Evolutionary conservation across 2,888 invertebrate species (phyloP), one percentile per base, ranked within the genome.

Genomic region (Nymphalis c-album): DNA sequence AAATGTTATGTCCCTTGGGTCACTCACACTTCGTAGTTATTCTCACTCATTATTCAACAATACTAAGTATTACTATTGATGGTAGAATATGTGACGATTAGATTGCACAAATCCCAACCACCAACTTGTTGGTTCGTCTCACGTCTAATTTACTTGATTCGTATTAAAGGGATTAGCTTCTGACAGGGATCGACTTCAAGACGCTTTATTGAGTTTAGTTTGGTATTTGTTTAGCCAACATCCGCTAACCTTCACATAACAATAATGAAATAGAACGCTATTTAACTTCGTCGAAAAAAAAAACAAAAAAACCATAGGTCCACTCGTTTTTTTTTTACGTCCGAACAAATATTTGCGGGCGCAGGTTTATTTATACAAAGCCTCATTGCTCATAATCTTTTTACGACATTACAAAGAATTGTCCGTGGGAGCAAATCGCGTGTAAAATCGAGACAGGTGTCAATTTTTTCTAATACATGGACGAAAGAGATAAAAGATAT

Each of bases 381-480:
- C 67, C 72, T 73, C 71, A 71, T 71, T 71, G 72, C 75, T 70
- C 61, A 70, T 71, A 70, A 73, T 69, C 70, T 74, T 70, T 55
- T 64, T 68, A 71, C 60, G 69, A 69, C 60, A 69, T 53, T 59
- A 72, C 75, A 71, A 74, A 71, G 72, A 69, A 70, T 70, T 66
- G 75, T 75, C 73, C 74, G 75, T 77, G 77, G 76, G 77, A 76
- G 77, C 77, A 57, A 35, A 60, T 66, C 60, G 62, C 66, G 70
- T 65, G 74, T 69, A 72, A 68, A 70, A 71, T 74, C 71, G 68
- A 75, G 78, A 78, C 78, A 78, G 78, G 77, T 78, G 78, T 78
- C 78, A 77, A 76, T 78, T 78, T 78, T 78, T 78, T 78, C 74
- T 74, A 73, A 75, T 71, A 74, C 70, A 64, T 67, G 69, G 73